Evolutionary conservation across 2,888 invertebrate species (phyloP).

Genomic region (Helicoverpa assulta): DNA sequence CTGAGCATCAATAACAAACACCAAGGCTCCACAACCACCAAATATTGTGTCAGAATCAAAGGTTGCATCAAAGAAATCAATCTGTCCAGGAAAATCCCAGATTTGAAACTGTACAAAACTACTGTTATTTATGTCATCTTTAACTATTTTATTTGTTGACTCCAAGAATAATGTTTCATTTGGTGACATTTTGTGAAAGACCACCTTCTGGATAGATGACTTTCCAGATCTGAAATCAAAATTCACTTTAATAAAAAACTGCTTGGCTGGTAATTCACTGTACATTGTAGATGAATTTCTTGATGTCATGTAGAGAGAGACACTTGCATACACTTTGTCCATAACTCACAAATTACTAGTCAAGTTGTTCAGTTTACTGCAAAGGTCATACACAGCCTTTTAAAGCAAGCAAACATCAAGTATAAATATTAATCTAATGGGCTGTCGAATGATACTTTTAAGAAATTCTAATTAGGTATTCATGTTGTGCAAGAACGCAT

Average conservation of each 20-base stretch:
- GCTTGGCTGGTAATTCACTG: too few relatives aligned
- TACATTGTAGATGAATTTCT: too few relatives aligned
- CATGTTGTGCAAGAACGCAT: conserved; percentile 14
- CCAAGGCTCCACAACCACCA: conserved; percentile 98
- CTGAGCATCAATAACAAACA: conserved; percentile 99
- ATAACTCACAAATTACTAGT: too few relatives aligned
- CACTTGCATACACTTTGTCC: too few relatives aligned
- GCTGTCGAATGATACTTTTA: not conserved
- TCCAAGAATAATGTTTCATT: conserved; percentile 99
- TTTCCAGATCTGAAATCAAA: conserved; percentile 96
- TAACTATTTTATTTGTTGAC: conserved; percentile 99
- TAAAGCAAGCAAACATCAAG: not conserved
- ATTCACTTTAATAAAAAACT: not conserved
- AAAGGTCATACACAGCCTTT: not conserved
- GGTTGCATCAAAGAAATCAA: conserved; percentile 98
- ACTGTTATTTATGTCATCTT: conserved; percentile 98
- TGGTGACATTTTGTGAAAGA: conserved; percentile 99
- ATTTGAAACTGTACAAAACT: conserved; percentile 99
- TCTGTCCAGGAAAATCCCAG: conserved; percentile 99
- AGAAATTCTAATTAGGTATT: not conserved
- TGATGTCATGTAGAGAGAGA: too few relatives aligned
- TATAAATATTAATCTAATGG: not conserved
- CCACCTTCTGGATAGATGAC: conserved; percentile 99
- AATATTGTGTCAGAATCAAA: conserved; percentile 99
- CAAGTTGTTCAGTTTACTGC: not conserved